Conservation (phyloP, 2,113 vertebrate genomes). For the Brienomyrus brachyistius region DNA sequence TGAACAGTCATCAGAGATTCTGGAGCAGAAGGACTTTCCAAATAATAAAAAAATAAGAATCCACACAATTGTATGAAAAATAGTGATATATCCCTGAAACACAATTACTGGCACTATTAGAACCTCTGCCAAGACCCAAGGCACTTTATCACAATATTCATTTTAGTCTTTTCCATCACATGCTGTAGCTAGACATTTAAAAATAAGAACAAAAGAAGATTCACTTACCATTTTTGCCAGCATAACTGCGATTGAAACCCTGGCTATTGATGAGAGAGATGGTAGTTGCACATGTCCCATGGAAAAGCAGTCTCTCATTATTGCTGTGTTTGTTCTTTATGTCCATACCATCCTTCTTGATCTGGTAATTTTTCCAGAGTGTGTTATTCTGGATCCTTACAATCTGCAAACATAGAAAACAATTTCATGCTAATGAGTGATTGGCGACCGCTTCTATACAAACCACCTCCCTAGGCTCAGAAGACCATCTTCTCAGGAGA, state of each 20-base stretch:
- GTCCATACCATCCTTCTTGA: conserved; percentile 68
- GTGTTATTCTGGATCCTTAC: conserved; percentile 71
- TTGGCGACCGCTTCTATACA: not conserved
- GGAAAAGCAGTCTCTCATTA: conserved; percentile 75
- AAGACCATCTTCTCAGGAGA: too few species aligned
- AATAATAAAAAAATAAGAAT: not conserved
- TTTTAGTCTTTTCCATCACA: not conserved
- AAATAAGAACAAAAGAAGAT: not conserved
- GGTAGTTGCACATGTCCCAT: conserved; percentile 58
- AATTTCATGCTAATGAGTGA: not conserved
- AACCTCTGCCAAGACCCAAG: not conserved
- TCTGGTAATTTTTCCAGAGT: conserved; percentile 76
- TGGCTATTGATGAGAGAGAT: conserved; percentile 55
- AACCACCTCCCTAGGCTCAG: not conserved
- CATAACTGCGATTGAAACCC: conserved; percentile 83
- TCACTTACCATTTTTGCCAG: conserved; percentile 71
- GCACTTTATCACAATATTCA: not conserved
- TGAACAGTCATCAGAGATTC: not conserved
- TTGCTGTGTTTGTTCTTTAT: conserved; percentile 58
- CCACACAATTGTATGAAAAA: not conserved
- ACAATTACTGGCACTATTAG: not conserved
- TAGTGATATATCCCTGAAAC: not conserved
- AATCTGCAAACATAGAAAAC: conserved; percentile 60
- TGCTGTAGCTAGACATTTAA: not conserved
- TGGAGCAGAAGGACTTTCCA: not conserved